Evolutionary conservation across 2,113 vertebrate genomes (phyloP).

Genomic region (Apaloderma vittatum): DNA sequence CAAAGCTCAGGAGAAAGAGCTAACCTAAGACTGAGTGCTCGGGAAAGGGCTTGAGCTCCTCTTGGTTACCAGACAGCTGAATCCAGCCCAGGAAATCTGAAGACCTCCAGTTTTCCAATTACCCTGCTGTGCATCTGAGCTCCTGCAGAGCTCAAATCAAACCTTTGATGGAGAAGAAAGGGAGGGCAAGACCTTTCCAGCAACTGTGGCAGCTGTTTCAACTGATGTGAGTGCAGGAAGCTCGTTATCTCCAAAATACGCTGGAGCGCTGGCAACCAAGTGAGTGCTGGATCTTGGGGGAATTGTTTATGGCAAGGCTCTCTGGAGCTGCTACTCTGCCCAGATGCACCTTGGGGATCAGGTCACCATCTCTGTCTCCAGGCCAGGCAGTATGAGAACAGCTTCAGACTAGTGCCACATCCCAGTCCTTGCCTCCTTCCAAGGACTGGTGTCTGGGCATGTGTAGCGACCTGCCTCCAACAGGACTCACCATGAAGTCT

Average conservation of each 20-base stretch:
- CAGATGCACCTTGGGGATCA: not conserved
- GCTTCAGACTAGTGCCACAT: accelerated
- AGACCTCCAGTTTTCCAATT: not conserved
- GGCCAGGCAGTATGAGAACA: too few relatives aligned
- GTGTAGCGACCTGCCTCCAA: not conserved
- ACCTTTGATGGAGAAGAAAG: not conserved
- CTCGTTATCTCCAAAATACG: not conserved
- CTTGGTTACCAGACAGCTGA: not conserved
- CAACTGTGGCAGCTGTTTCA: not conserved
- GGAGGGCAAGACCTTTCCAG: not conserved
- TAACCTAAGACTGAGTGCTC: not conserved
- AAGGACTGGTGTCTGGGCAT: not conserved
- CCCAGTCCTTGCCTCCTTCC: not conserved
- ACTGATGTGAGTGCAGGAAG: not conserved
- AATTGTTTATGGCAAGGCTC: not conserved
- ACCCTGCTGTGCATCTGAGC: not conserved
- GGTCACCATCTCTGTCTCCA: not conserved
- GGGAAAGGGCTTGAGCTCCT: not conserved
- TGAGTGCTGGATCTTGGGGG: not conserved
- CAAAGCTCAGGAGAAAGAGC: not conserved
- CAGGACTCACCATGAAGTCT: not conserved
- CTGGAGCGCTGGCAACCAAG: not conserved
- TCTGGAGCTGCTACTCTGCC: not conserved
- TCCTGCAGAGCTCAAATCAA: not conserved
- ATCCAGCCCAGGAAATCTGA: not conserved